Base-by-base conservation (phyloP, 1,140 invertebrate genomes). In the Cheumatopsyche charites region DNA sequence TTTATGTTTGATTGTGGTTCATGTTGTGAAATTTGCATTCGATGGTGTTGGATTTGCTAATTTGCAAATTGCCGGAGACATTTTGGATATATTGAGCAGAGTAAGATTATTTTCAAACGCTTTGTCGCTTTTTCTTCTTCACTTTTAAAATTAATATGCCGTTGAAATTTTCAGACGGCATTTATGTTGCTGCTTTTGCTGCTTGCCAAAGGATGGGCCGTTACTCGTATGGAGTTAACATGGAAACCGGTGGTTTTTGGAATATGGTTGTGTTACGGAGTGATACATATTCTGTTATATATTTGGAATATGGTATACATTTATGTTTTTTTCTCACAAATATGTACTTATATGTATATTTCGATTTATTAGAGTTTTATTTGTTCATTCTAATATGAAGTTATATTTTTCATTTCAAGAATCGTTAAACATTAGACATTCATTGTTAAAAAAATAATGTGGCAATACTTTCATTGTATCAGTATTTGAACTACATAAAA, bases 121-220 rank as follows among this genome's bases (percentile, higher is more conserved):
- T 47, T 63, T 63, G 0, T 3, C 26, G 19, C 13, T 70, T 62
- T 52, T 62, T 42, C 1, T 65, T 65, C 5, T 65, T 7, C 4
- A 21, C 2, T 55, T 13, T 67, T 47, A 61, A 23, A 76, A 25
- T 72, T 61, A 70, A 62, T 3, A 13, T 29, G 19, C 25, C 36
- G 25, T 77, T 52, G 55, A 63, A 47, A 29, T 80, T 89, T 90
- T 61, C 83, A 96, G 91, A 94, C 94, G 67, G 87, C 94, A 7
- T 97, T 98, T 78, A 97, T 98, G 93, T 85, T 99, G 71, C 85
- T 98, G n/a, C 85, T 98, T 41, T 84, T 99, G 52, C 84, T 98
- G 61, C 83, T 98, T 68, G 96, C 96, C 36, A 98, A 98, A 87
- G 97, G 97, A 25, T 98, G 96, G 96, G 96, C 95, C 12, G 94